Evolutionary conservation across 2,113 vertebrate genomes (phyloP).

Genomic region (Hyaena hyaena): DNA sequence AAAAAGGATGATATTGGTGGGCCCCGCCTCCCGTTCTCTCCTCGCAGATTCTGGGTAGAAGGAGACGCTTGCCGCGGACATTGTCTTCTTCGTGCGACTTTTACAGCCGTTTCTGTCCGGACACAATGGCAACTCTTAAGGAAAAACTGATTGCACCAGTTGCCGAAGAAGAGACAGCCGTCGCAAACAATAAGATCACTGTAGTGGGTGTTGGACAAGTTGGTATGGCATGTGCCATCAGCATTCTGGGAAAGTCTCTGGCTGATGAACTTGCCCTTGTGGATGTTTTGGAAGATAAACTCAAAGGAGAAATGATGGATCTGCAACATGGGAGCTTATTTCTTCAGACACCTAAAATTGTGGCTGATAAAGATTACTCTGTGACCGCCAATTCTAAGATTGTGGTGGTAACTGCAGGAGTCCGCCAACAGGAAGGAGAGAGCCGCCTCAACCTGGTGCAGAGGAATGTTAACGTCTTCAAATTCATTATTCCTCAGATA

Average conservation of each 20-base stretch:
- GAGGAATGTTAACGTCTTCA: no score
- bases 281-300: no score
- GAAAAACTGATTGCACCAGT: constrained; percentile 92
- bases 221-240: constrained; percentile 96
- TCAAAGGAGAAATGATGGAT: no score
- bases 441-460: no score
- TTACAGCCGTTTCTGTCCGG: fast-evolving
- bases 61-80: neutral
- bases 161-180: constrained; percentile 39
- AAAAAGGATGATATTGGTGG: neutral
- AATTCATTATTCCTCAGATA: no score
- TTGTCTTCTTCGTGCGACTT: neutral
- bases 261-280: no score
- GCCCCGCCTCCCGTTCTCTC: constrained; percentile 75
- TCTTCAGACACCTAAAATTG: no score
- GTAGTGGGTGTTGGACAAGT: constrained; percentile 97
- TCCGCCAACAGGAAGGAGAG: no score
- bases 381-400: no score
- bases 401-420: no score
- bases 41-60: neutral
- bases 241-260: constrained; percentile 93
- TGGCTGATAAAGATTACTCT: no score
- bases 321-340: no score
- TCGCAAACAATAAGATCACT: constrained; percentile 95
- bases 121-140: constrained; percentile 92